These are phyloP conservation scores for Elaphurus davidianus DNA, from an alignment of 2,113 vertebrate species.

Conservation along the genomic window DNA sequence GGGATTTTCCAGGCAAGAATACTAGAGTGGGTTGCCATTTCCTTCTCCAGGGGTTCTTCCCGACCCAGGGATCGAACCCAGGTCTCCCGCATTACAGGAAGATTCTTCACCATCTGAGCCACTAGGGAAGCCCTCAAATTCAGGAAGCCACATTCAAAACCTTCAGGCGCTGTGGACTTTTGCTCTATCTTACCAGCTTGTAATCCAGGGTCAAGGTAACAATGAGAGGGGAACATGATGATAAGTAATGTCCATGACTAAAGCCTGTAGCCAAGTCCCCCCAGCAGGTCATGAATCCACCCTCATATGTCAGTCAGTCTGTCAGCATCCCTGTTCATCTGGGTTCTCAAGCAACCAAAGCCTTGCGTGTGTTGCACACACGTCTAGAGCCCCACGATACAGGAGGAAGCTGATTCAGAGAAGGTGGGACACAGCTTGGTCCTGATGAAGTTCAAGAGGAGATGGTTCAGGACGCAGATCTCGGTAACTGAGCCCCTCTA, in stretches of 20 bases:
- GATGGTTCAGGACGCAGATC: not conserved
- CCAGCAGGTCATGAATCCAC: not conserved
- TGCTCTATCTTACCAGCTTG: not conserved
- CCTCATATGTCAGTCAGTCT: no score
- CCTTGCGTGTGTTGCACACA: not conserved
- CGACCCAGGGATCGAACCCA: not conserved
- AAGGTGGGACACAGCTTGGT: not conserved
- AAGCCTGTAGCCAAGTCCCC: not conserved
- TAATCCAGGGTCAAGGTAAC: not conserved
- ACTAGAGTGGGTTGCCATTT: not conserved
- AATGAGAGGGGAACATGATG: not conserved
- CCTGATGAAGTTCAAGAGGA: not conserved
- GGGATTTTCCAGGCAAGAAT: not conserved
- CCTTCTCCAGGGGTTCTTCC: not conserved
- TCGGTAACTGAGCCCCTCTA: not conserved
- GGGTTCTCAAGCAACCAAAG: not conserved
- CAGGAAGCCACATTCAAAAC: not conserved
- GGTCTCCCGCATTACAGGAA: not conserved
- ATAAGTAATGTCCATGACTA: not conserved
- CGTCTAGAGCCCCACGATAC: fast-evolving
- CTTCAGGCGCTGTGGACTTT: not conserved
- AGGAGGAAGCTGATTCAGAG: not conserved
- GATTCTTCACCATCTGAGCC: not conserved
- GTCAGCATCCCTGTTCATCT: not conserved
- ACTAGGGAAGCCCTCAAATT: not conserved